Conservation (phyloP, 2,888 invertebrate species). For the Nebria brevicollis region DNA sequence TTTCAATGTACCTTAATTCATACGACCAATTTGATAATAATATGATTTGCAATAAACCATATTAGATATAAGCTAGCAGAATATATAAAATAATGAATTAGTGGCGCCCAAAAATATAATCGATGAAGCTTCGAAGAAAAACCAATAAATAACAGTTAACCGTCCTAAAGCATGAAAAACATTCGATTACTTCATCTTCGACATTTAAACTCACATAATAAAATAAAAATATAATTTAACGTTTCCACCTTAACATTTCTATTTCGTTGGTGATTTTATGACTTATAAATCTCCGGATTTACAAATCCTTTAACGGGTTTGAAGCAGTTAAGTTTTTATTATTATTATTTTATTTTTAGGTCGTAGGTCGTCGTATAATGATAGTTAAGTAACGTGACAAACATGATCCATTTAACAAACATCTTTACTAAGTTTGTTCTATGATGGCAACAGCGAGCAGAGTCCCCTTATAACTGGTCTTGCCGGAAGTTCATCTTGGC, state of each 20-base stretch:
- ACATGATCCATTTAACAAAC: not conserved
- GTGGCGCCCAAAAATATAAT: not conserved
- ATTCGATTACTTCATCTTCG: not conserved
- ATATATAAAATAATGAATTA: not conserved
- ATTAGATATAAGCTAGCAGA: not conserved
- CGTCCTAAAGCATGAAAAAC: not conserved
- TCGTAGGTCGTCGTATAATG: not conserved
- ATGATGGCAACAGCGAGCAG: not conserved
- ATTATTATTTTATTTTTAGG: not conserved
- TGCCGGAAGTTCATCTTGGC: constrained; percentile 31
- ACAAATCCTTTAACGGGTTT: constrained; percentile 1
- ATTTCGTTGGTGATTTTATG: not conserved
- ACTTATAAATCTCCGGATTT: not conserved
- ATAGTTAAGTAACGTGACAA: not conserved
- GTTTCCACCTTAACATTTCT: not conserved
- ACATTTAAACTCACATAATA: not conserved
- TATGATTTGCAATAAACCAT: too few relatives aligned
- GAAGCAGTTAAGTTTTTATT: not conserved
- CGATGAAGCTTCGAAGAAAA: not conserved
- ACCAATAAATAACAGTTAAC: not conserved
- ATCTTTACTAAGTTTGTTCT: not conserved
- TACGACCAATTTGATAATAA: too few relatives aligned
- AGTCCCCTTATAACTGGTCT: not conserved
- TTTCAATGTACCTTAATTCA: too few relatives aligned
- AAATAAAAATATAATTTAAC: not conserved